Conservation (phyloP, 2,797 vertebrate species). For the Sebastes vulpes region DNA sequence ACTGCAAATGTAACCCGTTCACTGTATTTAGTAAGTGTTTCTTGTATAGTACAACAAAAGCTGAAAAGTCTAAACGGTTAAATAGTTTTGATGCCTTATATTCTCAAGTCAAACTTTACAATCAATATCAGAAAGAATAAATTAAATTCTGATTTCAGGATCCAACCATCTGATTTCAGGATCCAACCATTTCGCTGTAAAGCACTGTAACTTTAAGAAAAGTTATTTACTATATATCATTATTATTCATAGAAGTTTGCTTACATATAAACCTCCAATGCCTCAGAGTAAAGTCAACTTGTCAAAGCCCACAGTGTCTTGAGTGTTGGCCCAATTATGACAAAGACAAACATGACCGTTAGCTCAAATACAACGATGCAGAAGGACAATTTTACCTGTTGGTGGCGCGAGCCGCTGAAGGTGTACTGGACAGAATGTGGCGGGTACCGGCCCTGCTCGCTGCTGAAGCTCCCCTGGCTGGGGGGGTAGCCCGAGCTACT, state of each 20-base stretch:
- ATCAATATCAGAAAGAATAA: not conserved
- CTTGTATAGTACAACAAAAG: not conserved
- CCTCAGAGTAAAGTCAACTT: not conserved
- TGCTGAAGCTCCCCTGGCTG: conserved; percentile 97
- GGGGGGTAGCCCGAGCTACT: conserved; percentile 96
- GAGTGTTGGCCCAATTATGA: not conserved
- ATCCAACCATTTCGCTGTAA: not conserved
- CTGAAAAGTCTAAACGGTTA: not conserved
- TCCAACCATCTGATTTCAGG: not conserved
- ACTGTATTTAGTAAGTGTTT: not conserved
- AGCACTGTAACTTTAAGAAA: not conserved
- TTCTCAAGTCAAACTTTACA: not conserved
- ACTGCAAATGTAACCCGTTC: not conserved
- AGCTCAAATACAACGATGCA: not conserved
- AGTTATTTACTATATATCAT: not conserved
- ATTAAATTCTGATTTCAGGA: not conserved
- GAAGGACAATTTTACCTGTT: conserved; percentile 86
- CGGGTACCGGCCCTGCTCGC: conserved; percentile 94
- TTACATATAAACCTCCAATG: not conserved
- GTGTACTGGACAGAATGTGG: conserved; percentile 95
- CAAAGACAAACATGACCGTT: not conserved
- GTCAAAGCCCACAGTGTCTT: not conserved
- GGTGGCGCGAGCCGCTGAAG: conserved; percentile 91
- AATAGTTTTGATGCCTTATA: not conserved
- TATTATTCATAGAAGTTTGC: not conserved